Percentiles rank a stretch among this genome's conserved stretches.
Evolutionary conservation across 2,888 invertebrate genomes (phyloP).

Genomic region (Leptinotarsa peninsularis): DNA sequence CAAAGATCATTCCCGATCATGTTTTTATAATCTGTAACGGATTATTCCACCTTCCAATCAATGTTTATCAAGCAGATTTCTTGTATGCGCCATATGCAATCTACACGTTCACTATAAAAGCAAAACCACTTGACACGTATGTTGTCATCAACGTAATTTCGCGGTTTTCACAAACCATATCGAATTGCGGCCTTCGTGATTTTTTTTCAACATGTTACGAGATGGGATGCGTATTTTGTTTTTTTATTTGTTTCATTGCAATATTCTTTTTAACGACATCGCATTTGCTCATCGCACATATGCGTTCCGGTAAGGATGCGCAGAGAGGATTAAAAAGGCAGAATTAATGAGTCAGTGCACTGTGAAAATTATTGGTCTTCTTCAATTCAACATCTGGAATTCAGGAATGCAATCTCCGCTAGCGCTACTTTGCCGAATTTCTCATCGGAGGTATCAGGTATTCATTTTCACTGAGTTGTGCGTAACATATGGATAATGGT

Average conservation of each 20-base stretch:
- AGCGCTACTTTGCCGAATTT: constrained; percentile 15
- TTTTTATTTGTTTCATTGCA: background rate
- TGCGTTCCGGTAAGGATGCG: constrained; percentile 29
- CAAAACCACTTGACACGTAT: constrained; percentile 24
- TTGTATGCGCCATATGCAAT: background rate
- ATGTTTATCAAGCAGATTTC: background rate
- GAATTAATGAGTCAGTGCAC: constrained; percentile 24
- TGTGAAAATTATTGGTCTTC: constrained; percentile 2
- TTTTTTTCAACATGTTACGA: constrained; percentile 26
- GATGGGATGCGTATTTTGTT: constrained; percentile 3
- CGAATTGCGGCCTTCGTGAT: constrained; percentile 33
- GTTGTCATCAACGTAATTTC: constrained; percentile 27
- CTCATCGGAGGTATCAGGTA: constrained; percentile 6
- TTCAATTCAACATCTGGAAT: constrained; percentile 16
- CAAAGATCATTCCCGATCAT: no score
- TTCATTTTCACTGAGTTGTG: constrained; percentile 3
- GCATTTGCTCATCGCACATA: constrained; percentile 33
- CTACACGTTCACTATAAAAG: constrained; percentile 11
- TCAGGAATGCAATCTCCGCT: constrained; percentile 4
- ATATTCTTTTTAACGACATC: constrained; percentile 2
- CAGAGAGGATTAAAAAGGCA: constrained; percentile 29
- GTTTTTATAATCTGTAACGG: no score
- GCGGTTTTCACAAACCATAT: constrained; percentile 38
- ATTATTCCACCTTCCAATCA: no score
- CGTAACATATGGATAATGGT: constrained; percentile 8